Conservation (phyloP, 2,888 invertebrate genomes). For the Gastrophysa polygoni region DNA sequence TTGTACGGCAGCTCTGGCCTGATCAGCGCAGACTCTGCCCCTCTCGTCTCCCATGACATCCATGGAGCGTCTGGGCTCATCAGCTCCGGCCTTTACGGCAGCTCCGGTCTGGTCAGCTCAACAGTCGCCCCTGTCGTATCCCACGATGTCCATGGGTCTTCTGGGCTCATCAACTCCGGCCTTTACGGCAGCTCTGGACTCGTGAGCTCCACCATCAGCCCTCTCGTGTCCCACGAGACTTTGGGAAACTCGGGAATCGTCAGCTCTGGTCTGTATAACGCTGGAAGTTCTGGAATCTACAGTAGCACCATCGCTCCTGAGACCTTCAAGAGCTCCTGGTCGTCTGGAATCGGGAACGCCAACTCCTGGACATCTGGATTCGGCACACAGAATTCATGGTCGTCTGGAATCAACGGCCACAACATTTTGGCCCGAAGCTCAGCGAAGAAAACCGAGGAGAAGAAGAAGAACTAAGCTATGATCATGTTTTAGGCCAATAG, state of each 20-base stretch:
- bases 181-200: slow-evolving; percentile 8
- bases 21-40: not conserved
- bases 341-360: not conserved
- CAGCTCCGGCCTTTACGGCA: not conserved
- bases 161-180: not conserved
- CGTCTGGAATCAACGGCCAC: slow-evolving; percentile 3
- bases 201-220: not conserved
- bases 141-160: not conserved
- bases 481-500: not conserved
- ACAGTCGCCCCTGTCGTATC: not conserved
- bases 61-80: not conserved
- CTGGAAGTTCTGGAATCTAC: not conserved
- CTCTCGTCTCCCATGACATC: not conserved
- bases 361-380: slow-evolving; percentile 7
- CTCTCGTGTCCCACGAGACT: not conserved
- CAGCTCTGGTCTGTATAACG: not conserved
- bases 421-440: slow-evolving; percentile 19
- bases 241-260: not conserved
- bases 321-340: not conserved
- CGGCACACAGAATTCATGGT: slow-evolving; percentile 6
- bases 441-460: slow-evolving; percentile 9
- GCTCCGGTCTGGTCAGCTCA: slow-evolving; percentile 3
- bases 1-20: not conserved
- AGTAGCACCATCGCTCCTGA: not conserved
- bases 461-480: slow-evolving; percentile 17